These are phyloP conservation scores for Anisognathus igniventris DNA, from an alignment of 2,797 vertebrate species.

Conservation along the genomic window DNA sequence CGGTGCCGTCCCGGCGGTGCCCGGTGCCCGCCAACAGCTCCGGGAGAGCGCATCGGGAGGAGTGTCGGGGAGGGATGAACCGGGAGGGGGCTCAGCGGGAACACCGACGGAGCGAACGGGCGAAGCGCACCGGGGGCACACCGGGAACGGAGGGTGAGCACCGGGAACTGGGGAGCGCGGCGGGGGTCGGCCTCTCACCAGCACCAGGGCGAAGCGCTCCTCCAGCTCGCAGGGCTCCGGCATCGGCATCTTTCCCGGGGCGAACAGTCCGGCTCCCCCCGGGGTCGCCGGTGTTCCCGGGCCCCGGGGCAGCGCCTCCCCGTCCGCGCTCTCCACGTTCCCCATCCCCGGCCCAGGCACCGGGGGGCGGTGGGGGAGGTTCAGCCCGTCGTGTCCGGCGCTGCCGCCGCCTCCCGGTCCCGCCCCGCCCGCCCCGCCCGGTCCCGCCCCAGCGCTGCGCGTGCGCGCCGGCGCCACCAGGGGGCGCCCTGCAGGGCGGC, in stretches of 20 bases:
- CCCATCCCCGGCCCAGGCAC: constrained; percentile 80
- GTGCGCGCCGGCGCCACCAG: background rate
- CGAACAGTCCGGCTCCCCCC: constrained; percentile 76
- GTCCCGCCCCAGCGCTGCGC: background rate
- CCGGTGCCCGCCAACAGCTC: constrained; percentile 73
- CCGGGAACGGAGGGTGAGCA: background rate
- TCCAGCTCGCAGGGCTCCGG: constrained; percentile 93
- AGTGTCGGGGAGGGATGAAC: background rate
- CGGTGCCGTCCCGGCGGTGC: background rate
- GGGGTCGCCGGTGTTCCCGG: constrained; percentile 12
- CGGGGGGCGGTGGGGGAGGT: constrained; percentile 40
- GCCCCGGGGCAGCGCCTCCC: constrained; percentile 61
- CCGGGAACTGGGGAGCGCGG: background rate
- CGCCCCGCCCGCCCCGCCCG: background rate
- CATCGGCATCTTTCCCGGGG: constrained; percentile 93
- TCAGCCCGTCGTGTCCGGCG: constrained; percentile 55
- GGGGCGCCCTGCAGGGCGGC: background rate
- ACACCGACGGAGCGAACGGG: background rate
- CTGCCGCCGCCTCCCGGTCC: background rate
- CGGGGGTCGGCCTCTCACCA: constrained; percentile 80
- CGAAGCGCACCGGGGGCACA: background rate
- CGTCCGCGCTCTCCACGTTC: constrained; percentile 90
- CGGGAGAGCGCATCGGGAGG: background rate
- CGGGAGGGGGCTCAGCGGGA: background rate
- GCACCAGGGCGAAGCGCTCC: constrained; percentile 92